Percentiles rank a stretch among this genome's conserved stretches.
These are phyloP conservation scores for Gnatocerus cornutus DNA, from an alignment of 2,888 invertebrate species.

Conservation along the genomic window DNA sequence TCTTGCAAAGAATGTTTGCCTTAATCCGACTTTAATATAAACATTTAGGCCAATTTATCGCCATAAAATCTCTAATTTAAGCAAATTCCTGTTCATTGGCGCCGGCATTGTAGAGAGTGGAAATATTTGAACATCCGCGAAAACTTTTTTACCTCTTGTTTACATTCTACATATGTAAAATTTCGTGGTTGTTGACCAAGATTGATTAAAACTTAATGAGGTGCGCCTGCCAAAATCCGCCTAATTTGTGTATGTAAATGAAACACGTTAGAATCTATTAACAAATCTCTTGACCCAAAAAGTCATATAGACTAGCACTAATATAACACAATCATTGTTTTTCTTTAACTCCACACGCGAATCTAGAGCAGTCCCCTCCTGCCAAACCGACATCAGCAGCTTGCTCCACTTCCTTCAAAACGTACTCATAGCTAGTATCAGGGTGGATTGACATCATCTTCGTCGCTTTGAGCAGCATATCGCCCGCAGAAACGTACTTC, in stretches of 20 bases:
- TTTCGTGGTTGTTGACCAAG: constrained; percentile 22
- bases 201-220: constrained; percentile 19
- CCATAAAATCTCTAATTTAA: constrained; percentile 11
- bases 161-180: constrained; percentile 20
- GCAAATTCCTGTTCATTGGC: constrained; percentile 20
- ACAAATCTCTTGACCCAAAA: constrained; percentile 24
- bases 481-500: constrained; percentile 85
- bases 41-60: constrained; percentile 16
- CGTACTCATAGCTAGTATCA: constrained; percentile 75
- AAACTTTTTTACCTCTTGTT: constrained; percentile 20
- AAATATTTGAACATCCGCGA: constrained; percentile 18
- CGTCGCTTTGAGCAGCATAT: constrained; percentile 81
- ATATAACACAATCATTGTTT: constrained; percentile 33
- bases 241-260: constrained; percentile 22
- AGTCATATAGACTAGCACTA: constrained; percentile 22
- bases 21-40: constrained; percentile 7
- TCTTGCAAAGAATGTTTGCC: background rate
- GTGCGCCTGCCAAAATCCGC: constrained; percentile 14
- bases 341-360: constrained; percentile 56
- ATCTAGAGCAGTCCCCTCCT: constrained; percentile 64
- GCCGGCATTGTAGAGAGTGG: constrained; percentile 18
- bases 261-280: constrained; percentile 12
- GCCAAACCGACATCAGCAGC: constrained; percentile 64
- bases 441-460: constrained; percentile 73
- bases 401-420: constrained; percentile 65